A percentile compares a stretch with the other conserved stretches of the same genome.
Evolutionary conservation across 1,140 invertebrate species (phyloP).

Genomic region (Drosophila funebris): DNA sequence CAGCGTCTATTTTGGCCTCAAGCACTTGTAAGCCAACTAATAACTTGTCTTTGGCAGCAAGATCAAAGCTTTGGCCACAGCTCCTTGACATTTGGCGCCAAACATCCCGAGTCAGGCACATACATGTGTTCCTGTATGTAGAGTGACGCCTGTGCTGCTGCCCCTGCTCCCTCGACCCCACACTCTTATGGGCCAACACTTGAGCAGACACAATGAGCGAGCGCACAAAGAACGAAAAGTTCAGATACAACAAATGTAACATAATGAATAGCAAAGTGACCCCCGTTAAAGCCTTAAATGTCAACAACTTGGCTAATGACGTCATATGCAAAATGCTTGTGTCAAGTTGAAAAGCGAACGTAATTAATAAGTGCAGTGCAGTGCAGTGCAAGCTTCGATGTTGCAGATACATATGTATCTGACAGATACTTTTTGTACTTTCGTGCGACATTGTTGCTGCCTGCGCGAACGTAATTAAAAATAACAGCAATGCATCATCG

Average conservation of each 20-base stretch:
- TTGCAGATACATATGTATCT: slow-evolving; percentile 36
- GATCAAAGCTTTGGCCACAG: slow-evolving; percentile 42
- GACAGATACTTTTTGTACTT: slow-evolving; percentile 40
- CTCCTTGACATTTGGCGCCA: slow-evolving; percentile 50
- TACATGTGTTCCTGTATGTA: neutral
- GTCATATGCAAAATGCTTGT: slow-evolving; percentile 70
- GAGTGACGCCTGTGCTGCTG: too few species aligned
- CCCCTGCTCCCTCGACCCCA: neutral
- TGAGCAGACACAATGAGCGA: slow-evolving; percentile 37
- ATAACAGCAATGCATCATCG: slow-evolving; percentile 79
- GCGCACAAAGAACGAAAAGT: slow-evolving; percentile 51
- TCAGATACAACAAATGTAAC: slow-evolving; percentile 25
- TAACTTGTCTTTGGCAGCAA: slow-evolving; percentile 14
- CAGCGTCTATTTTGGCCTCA: neutral
- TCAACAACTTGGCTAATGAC: slow-evolving; percentile 61
- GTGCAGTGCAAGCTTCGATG: neutral
- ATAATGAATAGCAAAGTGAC: slow-evolving; percentile 69
- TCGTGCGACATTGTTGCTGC: slow-evolving; percentile 48
- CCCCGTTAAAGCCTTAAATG: slow-evolving; percentile 70
- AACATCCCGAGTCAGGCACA: slow-evolving; percentile 12
- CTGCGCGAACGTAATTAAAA: slow-evolving; percentile 58
- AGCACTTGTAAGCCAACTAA: slow-evolving; percentile 27
- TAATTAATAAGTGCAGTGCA: slow-evolving; percentile 45
- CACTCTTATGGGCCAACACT: neutral
- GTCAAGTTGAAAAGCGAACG: slow-evolving; percentile 57